Evolutionary conservation across 2,888 invertebrate genomes (phyloP).

Genomic region (Dioctria linearis): DNA sequence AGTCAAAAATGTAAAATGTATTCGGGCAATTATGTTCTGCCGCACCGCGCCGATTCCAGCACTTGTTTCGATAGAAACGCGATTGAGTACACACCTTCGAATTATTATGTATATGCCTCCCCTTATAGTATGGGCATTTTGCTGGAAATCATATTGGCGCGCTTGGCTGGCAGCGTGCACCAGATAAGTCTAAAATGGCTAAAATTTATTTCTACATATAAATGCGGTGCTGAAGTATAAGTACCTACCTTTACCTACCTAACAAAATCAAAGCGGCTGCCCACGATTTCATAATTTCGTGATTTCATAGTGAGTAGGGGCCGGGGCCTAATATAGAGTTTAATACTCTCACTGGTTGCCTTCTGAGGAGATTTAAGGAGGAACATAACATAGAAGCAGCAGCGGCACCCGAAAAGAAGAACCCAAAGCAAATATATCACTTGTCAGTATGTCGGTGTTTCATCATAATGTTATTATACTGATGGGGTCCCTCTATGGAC

Average conservation of each 20-base stretch:
- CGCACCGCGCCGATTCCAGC: conserved; percentile 10
- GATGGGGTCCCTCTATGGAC: background rate
- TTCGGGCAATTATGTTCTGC: conserved; percentile 18
- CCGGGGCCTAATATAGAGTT: background rate
- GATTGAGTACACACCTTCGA: conserved; percentile 40
- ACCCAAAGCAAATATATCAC: conserved; percentile 5
- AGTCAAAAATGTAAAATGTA: background rate
- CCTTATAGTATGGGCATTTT: no score
- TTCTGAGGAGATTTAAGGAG: background rate
- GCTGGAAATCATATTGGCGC: background rate
- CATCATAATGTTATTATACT: conserved; percentile 20
- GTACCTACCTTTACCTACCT: no score
- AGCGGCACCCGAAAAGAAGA: background rate
- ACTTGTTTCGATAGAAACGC: conserved; percentile 7
- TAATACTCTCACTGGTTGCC: background rate
- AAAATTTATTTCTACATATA: conserved; percentile 33
- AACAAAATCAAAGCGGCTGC: conserved; percentile 31
- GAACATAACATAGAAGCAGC: background rate
- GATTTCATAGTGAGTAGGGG: conserved; percentile 14
- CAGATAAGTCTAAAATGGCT: conserved; percentile 8
- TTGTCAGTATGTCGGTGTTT: conserved; percentile 24
- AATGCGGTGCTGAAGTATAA: conserved; percentile 4
- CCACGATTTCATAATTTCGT: conserved; percentile 37
- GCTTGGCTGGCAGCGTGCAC: background rate
- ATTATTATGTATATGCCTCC: conserved; percentile 14